phyloP scores from a whole-genome alignment of 2,797 vertebrate species.

The Anguilla obscura region DNA sequence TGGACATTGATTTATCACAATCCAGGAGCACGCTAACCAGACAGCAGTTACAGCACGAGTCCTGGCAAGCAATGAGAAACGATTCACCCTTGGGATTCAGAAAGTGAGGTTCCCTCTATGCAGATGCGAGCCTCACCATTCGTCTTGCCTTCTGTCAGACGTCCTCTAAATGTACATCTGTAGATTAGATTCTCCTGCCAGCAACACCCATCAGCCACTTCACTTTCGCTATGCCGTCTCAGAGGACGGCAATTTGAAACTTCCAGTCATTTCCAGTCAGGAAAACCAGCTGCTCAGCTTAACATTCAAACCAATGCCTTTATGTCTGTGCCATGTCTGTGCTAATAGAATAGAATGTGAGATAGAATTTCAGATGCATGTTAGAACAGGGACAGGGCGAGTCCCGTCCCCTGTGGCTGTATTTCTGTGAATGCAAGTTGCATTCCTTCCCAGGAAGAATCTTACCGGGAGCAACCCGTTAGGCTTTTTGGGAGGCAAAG shows the following conservation, averaged over 20 bases:
- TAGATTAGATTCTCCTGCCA: neutral
- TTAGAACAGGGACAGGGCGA: neutral
- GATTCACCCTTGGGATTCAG: slow-evolving; percentile 24
- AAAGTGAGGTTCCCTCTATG: neutral
- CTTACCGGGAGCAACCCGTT: neutral
- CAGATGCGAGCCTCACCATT: neutral
- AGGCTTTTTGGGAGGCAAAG: neutral
- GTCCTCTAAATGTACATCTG: neutral
- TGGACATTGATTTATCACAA: slow-evolving; percentile 25
- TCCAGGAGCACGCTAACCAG: slow-evolving; percentile 5
- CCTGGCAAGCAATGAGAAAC: slow-evolving; percentile 5
- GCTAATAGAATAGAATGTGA: neutral
- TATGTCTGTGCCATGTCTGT: neutral
- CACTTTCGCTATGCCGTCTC: neutral
- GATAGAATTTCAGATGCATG: neutral
- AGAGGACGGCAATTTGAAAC: neutral
- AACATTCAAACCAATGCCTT: neutral
- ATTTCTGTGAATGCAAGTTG: neutral
- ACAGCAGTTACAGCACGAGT: neutral
- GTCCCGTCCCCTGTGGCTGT: neutral
- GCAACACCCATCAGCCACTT: neutral
- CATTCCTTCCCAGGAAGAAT: neutral
- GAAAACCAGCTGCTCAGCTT: neutral
- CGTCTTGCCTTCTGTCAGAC: neutral
- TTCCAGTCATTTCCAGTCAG: neutral